phyloP scores from a whole-genome alignment of 1,140 invertebrate genomes.

The Steinernema feltiae region DNA sequence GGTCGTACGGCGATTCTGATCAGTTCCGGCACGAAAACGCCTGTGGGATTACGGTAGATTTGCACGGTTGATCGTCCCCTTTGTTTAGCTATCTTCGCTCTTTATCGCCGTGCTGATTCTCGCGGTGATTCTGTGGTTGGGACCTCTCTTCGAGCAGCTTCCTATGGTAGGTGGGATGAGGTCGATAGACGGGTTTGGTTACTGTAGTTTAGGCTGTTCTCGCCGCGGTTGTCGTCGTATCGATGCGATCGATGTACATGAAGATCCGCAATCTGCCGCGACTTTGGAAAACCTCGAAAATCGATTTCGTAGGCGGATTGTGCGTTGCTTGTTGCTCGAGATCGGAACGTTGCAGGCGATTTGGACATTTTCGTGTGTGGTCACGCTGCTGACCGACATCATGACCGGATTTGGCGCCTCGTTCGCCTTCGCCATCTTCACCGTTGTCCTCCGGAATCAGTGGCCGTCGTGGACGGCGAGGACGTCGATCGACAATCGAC shows the following conservation, averaged over 20 bases:
- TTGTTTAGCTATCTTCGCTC: background rate
- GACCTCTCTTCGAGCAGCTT: slow-evolving; percentile 6
- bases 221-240: background rate
- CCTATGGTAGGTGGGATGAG: background rate
- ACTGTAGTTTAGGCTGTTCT: background rate
- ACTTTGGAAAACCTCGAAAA: background rate
- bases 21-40: background rate
- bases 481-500: background rate
- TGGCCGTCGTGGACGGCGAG: background rate
- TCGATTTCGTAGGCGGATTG: slow-evolving; percentile 8
- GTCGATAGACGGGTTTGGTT: background rate
- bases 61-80: background rate
- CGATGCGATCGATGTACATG: background rate
- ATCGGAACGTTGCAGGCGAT: background rate
- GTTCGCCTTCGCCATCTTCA: slow-evolving; percentile 16
- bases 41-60: background rate
- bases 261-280: background rate
- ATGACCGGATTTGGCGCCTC: slow-evolving; percentile 12
- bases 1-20: background rate
- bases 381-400: background rate
- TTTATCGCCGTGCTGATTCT: background rate
- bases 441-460: slow-evolving; percentile 16
- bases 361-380: background rate
- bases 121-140: background rate
- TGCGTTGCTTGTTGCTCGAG: background rate